Base-by-base conservation (phyloP, 1,140 invertebrate species). In the Gryon sp. region DNA sequence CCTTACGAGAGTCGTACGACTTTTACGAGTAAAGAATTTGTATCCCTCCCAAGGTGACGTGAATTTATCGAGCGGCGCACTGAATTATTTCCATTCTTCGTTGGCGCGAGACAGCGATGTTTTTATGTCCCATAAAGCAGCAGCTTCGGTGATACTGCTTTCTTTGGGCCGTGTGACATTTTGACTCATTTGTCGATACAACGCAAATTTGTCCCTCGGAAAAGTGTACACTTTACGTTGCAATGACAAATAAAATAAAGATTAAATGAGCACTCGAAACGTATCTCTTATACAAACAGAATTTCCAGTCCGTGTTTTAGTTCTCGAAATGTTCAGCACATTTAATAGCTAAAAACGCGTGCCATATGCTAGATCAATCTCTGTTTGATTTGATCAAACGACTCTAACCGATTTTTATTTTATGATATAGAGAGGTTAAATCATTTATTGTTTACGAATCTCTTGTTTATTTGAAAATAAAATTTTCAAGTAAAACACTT, bases 21-120 rank as follows among this genome's bases (percentile, higher is more conserved):
- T 84, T 87, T 86, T 84, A 86, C 80, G 84, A 86, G 77, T 38
- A 59, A 59, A 68, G 78, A 85, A 87, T 87, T 85, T 83, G 84
- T 86, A 83, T 84, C 79, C 66, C 46, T 75, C 55, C 57, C 55
- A 52, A 75, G 60, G 53, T 40, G 43, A 45, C 55, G 60, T 48
- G 69, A 76, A 82, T 80, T 85, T 85, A 85, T 86, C 80, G 84
- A 80, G 77, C 63, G 77, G 46, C 7, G 62, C 46, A 57, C 77
- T 86, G 81, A 87, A 87, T 87, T 86, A 87, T 87, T 86, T 82
- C 80, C 80, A 84, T 87, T 85, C 85, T 83, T 85, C 62, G 65
- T 59, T 65, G 48, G 63, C 57, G 80, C 78, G 63, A 80, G 77
- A 76, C 78, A 80, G 81, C 83, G 80, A 85, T 83, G 80, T 84